Evolutionary conservation across 2,888 invertebrate genomes (phyloP), one percentile per base, ranked within the genome.

Genomic region (Stenodera caucasica): DNA sequence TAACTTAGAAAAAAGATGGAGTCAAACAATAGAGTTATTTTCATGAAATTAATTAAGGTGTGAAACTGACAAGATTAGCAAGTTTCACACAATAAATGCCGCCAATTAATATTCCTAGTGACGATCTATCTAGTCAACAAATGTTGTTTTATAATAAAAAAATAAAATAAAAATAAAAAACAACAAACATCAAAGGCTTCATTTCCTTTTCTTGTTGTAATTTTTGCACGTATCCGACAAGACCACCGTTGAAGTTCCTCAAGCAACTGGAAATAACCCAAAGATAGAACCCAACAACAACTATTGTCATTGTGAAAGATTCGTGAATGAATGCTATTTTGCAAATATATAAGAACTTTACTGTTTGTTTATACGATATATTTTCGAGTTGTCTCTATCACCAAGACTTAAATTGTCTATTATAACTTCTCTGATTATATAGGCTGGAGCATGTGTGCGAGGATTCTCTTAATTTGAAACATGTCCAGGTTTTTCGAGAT

Each of bases 271-370:
- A 55, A 49, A 53, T 21, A 45, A 45, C 45, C 59, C 55, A 35
- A 60, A 60, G 55, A 60, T 55, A 55, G 50, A 50, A 49, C 57
- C 32, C 12, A 15, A 50, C 32, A 26, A 21, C 52, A 52, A n/a
- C n/a, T n/a, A n/a, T 52, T 52, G 32, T 52, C 45, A 21, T 45
- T 45, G 45, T 45, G 45, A 21, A 45, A 18, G 52, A 33, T 52
- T 52, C 61, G 61, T 61, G 58, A 58, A 62, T 62, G 62, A 62
- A 62, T 62, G 62, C 62, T 55, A 54, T 58, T 58, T 57, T n/a
- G 49, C 54, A 15, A 57, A 57, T 40, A 45, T 55, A 37, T 49
- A 56, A 58, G 56, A 61, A 62, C 35, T 30, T 35, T 30, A 29
- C 30, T 55, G 55, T 55, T n/a, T n/a, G n/a, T n/a, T n/a, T n/a